Conservation (phyloP, 2,888 invertebrate genomes). For the Eurytoma adleriae region DNA sequence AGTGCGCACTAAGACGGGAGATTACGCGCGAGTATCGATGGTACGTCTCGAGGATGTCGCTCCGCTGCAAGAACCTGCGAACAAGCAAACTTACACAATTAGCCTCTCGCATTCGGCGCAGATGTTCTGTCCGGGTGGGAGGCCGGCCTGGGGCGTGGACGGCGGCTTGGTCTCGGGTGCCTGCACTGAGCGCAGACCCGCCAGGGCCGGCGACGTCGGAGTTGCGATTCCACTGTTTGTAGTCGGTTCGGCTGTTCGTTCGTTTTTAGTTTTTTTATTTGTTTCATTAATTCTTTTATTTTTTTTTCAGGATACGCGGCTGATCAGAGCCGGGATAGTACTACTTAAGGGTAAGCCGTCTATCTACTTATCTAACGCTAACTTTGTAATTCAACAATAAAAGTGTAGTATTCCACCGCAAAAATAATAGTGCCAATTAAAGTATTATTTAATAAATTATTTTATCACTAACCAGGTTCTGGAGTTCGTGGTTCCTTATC, state of each 20-base stretch:
- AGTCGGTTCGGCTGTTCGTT: constrained; percentile 72
- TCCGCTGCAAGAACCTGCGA: constrained; percentile 24
- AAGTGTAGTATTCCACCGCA: not conserved
- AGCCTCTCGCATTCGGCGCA: constrained; percentile 98
- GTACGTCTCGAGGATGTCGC: not conserved
- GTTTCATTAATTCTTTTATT: not conserved
- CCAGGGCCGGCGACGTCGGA: constrained; percentile 75
- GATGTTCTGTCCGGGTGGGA: constrained; percentile 93
- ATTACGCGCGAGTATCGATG: too few relatives aligned
- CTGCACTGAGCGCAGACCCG: constrained; percentile 83
- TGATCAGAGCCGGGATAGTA: not conserved
- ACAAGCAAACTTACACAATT: constrained; percentile 92
- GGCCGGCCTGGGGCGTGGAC: constrained; percentile 61
- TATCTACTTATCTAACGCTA: not conserved
- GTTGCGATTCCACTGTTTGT: constrained; percentile 76
- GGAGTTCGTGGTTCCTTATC: constrained; percentile 87
- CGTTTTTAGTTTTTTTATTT: constrained; percentile 7
- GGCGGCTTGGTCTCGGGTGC: constrained; percentile 81
- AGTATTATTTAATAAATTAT: not conserved
- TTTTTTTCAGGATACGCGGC: not conserved
- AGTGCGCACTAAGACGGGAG: too few relatives aligned
- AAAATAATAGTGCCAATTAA: not conserved
- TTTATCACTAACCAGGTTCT: constrained; percentile 80
- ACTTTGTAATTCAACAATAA: not conserved
- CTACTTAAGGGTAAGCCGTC: not conserved